Conservation (phyloP, 2,113 vertebrate genomes). For the Neodontobutis hainanensis region DNA sequence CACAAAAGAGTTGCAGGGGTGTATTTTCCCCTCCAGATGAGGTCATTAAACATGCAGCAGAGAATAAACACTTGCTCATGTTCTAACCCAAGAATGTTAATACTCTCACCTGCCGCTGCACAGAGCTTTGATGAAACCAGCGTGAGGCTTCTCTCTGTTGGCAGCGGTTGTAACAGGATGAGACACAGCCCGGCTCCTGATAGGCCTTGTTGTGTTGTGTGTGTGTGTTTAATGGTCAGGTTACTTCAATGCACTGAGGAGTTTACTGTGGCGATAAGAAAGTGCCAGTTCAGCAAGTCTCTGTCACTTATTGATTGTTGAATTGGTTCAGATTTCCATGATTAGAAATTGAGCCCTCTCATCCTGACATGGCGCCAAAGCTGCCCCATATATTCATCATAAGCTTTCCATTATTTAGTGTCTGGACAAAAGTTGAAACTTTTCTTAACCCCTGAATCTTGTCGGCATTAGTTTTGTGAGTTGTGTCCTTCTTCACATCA, state of each 20-base stretch:
- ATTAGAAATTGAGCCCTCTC: neutral
- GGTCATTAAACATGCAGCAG: conserved; percentile 48
- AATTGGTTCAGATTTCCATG: neutral
- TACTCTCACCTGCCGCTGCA: conserved; percentile 73
- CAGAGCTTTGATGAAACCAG: conserved; percentile 72
- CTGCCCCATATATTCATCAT: conserved; percentile 37
- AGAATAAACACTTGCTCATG: conserved; percentile 67
- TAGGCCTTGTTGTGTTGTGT: conserved; percentile 14
- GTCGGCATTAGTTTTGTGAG: too few relatives aligned
- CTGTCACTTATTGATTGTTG: neutral
- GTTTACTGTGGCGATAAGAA: conserved; percentile 19
- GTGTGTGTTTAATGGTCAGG: conserved; percentile 21
- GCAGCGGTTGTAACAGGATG: conserved; percentile 52
- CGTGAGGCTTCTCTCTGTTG: conserved; percentile 50
- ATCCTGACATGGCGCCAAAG: neutral
- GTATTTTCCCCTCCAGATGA: conserved; percentile 57
- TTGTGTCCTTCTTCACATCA: too few relatives aligned
- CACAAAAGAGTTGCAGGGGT: conserved; percentile 25
- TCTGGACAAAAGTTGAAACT: too few relatives aligned
- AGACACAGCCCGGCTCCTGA: conserved; percentile 32
- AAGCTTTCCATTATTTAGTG: too few relatives aligned
- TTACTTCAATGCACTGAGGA: conserved; percentile 44
- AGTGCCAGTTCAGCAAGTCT: conserved; percentile 14
- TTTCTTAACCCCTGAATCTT: too few relatives aligned
- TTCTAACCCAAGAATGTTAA: conserved; percentile 64